Base-by-base conservation (phyloP, 1,140 invertebrate species). In the Papilio helenus region DNA sequence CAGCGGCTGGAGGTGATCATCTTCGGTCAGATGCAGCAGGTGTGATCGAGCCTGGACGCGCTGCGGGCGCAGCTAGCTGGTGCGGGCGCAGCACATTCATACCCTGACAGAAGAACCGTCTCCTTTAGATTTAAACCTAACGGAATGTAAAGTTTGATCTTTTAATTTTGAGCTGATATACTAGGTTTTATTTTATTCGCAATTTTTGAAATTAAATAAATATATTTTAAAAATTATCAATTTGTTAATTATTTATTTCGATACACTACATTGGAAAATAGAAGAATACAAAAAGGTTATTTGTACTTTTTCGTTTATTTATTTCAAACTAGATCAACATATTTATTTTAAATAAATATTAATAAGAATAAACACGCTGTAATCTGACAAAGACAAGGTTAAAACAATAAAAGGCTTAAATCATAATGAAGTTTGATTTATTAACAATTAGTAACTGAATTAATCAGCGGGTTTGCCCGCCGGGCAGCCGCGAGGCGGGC, bases 401-500 rank as follows among this genome's bases (percentile, higher is more conserved):
- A n/a, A 46, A 68, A 20, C 84, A 87, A 79, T 83, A 87, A 90
- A 90, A 84, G 72, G 79, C 79, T 71, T 26, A 18, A 80, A 72
- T 77, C 90, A 90, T 34, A 76, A 91, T 93, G 90, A 92, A 88
- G 80, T 91, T 90, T 81, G 85, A 92, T 94, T 94, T 94, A 93
- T 94, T 94, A 94, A 94, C 93, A 94, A 93, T 94, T 94, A 94
- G 91, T 93, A 92, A 90, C 87, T 87, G 85, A 91, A 87, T 84
- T 83, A 80, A 81, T 85, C 85, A 86, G 84, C 80, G 73, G 79
- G 83, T 82, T 87, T 84, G 83, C 86, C 44, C 73, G 80, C 51
- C 80, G 83, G 79, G 84, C 55, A 80, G 80, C 18, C n/a, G 44
- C 51, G 76, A 76, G 44, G 23, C 44, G 68, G 81, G 79, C 80